Conservation (phyloP, 2,113 vertebrate genomes). For the Poeciliopsis turrubarensis region DNA sequence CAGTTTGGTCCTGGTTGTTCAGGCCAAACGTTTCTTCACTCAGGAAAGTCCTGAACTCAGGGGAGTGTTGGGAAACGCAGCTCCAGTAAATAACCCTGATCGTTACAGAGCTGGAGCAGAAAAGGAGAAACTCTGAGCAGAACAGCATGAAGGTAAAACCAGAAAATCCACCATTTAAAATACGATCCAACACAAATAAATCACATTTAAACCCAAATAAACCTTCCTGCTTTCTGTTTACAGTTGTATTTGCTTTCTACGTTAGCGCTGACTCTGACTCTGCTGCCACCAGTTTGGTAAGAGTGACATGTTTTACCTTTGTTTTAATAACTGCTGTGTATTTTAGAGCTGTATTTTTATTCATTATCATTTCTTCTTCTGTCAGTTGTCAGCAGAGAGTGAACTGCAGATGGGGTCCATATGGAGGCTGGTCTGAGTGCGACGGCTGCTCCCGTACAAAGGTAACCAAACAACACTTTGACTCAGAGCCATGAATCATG, state of each 20-base stretch:
- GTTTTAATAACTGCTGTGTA: no score
- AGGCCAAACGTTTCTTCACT: conserved; percentile 22
- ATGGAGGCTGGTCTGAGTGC: conserved; percentile 89
- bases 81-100: conserved; percentile 20
- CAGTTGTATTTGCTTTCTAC: conserved; percentile 32
- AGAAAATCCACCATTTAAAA: neutral
- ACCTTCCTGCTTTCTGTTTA: neutral
- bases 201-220: neutral
- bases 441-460: conserved; percentile 84
- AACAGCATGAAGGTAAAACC: conserved; percentile 66
- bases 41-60: conserved; percentile 45
- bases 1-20: neutral
- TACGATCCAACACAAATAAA: neutral
- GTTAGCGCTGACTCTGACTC: conserved; percentile 21
- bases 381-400: conserved; percentile 73
- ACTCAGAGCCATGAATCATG: neutral
- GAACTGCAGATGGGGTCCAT: conserved; percentile 87
- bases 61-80: conserved; percentile 29
- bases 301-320: neutral
- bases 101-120: conserved; percentile 13
- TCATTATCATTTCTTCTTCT: neutral
- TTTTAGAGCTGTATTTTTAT: neutral
- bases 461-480: conserved; percentile 42
- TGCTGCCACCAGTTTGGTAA: conserved; percentile 46
- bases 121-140: neutral